These are phyloP conservation scores for Acestrorhynchus altus DNA, from an alignment of 2,797 vertebrate genomes.

Conservation along the genomic window DNA sequence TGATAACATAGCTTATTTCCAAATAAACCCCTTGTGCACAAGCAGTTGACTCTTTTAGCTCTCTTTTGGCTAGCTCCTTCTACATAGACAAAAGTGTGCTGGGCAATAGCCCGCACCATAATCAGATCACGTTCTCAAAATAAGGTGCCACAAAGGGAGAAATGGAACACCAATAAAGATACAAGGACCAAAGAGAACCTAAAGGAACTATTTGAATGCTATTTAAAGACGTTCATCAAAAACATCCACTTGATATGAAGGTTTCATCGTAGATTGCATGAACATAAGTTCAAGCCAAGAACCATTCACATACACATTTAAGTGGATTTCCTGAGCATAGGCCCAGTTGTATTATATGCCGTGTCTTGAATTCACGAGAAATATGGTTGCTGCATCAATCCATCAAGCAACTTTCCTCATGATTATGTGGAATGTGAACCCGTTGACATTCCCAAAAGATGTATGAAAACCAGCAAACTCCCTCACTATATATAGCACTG, in stretches of 20 bases:
- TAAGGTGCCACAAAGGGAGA: not conserved
- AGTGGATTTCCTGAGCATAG: not conserved
- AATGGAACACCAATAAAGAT: not conserved
- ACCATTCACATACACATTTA: not conserved
- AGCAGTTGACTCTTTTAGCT: not conserved
- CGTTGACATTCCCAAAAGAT: not conserved
- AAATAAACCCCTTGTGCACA: conserved; percentile 1
- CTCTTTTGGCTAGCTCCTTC: not conserved
- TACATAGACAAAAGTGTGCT: not conserved
- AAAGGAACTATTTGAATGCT: not conserved
- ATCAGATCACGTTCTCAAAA: not conserved
- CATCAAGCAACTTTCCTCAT: not conserved
- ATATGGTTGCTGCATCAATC: not conserved
- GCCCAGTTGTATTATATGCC: not conserved
- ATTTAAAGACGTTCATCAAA: too few species aligned
- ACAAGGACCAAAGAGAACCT: too few species aligned
- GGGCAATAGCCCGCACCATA: not conserved
- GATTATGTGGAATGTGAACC: not conserved
- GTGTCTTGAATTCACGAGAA: not conserved
- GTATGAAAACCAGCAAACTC: conserved; percentile 4
- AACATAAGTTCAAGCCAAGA: not conserved
- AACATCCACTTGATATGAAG: not conserved
- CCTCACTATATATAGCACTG: conserved; percentile 35
- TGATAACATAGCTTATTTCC: conserved; percentile 28
- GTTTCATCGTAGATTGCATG: too few species aligned